A percentile compares a stretch with the other conserved stretches of the same genome.
Conservation (phyloP, 1,140 invertebrate species). For the Listronotus bonariensis region DNA sequence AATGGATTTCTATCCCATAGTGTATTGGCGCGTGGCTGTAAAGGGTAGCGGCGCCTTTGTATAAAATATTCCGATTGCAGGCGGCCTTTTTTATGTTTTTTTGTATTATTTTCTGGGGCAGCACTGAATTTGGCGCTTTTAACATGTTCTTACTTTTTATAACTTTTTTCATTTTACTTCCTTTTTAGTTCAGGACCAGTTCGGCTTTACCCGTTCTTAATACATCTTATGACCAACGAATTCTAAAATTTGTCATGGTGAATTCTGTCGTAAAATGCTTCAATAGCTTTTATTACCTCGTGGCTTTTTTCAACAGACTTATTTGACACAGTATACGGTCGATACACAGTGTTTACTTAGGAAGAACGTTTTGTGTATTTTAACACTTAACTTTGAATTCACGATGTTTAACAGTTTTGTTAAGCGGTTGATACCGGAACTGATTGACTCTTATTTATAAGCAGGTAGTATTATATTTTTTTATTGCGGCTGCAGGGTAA, state of each 20-base stretch:
- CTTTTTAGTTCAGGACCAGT: too few relatives aligned
- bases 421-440: constrained; percentile 10
- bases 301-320: constrained; percentile 28
- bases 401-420: constrained; percentile 21
- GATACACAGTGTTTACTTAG: constrained; percentile 31
- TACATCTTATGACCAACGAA: constrained; percentile 15
- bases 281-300: constrained; percentile 33
- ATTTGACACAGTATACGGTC: constrained; percentile 23
- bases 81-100: too few relatives aligned
- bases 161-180: too few relatives aligned
- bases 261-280: constrained; percentile 34
- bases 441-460: constrained; percentile 14
- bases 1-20: too few relatives aligned
- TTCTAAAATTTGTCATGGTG: constrained; percentile 27
- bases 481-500: background rate
- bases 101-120: too few relatives aligned
- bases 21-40: too few relatives aligned
- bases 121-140: too few relatives aligned
- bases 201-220: too few relatives aligned
- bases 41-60: too few relatives aligned
- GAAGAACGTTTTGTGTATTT: constrained; percentile 36
- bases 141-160: too few relatives aligned
- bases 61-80: too few relatives aligned
- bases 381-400: constrained; percentile 36
- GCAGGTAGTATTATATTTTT: constrained; percentile 4